Evolutionary conservation across 2,888 invertebrate genomes (phyloP), one percentile per base, ranked within the genome.

Genomic region (Carcina quercana): DNA sequence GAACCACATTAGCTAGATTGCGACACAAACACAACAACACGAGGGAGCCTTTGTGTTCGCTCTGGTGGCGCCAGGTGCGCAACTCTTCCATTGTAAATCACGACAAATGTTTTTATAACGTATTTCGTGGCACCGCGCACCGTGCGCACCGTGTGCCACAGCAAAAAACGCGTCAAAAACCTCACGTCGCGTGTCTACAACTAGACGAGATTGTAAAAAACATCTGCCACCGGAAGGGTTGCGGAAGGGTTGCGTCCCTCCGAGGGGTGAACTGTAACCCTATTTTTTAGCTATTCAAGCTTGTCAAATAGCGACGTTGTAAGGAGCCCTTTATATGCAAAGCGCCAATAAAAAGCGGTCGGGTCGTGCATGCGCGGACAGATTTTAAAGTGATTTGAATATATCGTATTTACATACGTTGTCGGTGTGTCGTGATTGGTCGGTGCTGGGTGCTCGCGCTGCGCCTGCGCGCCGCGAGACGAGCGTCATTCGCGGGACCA

Each of bases 371-470:
- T 83, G 83, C 83, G 82, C 83, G 62, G 53, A 73, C 59, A 65
- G 70, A 75, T 78, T 82, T 82, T 79, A 80, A 83, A 80, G 65
- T 74, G 71, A 80, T 83, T 82, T 83, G 78, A 82, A 83, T 82
- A 79, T 66, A 67, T 57, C 58, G 68, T 57, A 80, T 82, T 82
- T 79, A 78, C 79, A 82, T 80, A 78, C 55, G 35, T 38, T 41
- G 40, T 40, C 34, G 53, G 43, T 42, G 62, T 39, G 45, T 47
- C 47, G 59, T 59, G 40, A 82, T 82, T 83, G 82, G 82, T 47
- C 50, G 53, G 34, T 42, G 54, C 62, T 66, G 61, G 62, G 67
- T 63, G 65, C 64, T 60, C 67, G 53, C 60, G 45, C 70, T 75
- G 79, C 76, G 76, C 76, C 73, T 63, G 50, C 55, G 56, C 35